Conservation (phyloP, 2,888 invertebrate genomes). For the Limnephilus marmoratus region DNA sequence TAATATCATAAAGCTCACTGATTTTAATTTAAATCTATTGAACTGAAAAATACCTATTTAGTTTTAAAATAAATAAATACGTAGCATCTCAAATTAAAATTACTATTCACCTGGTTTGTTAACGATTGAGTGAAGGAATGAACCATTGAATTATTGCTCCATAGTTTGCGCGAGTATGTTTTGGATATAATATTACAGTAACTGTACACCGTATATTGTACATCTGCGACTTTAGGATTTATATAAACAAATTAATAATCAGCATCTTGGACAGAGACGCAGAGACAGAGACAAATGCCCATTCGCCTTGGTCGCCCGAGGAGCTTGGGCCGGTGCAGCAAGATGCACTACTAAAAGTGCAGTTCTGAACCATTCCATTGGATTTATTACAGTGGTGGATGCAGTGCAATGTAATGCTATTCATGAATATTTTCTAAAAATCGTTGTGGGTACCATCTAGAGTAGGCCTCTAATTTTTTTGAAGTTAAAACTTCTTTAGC, state of each 20-base stretch:
- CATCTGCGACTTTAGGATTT: conserved; percentile 3
- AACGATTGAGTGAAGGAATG: not conserved
- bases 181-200: not conserved
- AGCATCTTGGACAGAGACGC: conserved; percentile 42
- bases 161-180: not conserved
- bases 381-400: not conserved
- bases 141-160: not conserved
- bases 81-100: too few relatives aligned
- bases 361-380: not conserved
- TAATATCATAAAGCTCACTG: too few relatives aligned
- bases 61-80: too few relatives aligned
- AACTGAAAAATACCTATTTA: too few relatives aligned
- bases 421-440: too few relatives aligned
- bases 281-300: conserved; percentile 52
- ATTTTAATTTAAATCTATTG: too few relatives aligned
- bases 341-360: not conserved
- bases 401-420: not conserved
- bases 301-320: conserved; percentile 52
- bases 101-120: too few relatives aligned
- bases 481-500: too few relatives aligned
- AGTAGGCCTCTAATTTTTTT: too few relatives aligned
- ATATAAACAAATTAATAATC: conserved; percentile 63
- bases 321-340: conserved; percentile 20
- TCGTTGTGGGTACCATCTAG: too few relatives aligned
- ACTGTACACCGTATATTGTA: not conserved